A percentile compares a stretch with the other conserved stretches of the same genome.
phyloP scores from a whole-genome alignment of 2,113 vertebrate genomes.

The Salvator merianae region DNA sequence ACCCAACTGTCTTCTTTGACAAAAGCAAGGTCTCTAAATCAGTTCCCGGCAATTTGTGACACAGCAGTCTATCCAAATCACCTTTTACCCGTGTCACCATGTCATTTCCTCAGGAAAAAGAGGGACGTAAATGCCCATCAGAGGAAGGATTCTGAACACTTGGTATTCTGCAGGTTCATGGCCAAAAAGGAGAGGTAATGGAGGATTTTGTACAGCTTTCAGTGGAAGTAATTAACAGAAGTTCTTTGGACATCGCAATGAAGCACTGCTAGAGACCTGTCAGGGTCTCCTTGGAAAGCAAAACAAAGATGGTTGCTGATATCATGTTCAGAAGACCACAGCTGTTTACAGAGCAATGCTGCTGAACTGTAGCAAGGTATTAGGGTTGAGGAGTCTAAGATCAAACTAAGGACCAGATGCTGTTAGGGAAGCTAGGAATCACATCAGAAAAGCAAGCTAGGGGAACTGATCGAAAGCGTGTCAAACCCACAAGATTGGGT shows the following conservation, averaged over 20 bases:
- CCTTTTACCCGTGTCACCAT: constrained; percentile 86
- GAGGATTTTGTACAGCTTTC: constrained; percentile 52
- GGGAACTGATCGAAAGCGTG: no score
- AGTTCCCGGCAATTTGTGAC: constrained; percentile 94
- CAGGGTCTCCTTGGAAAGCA: constrained; percentile 36
- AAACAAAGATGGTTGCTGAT: constrained; percentile 27
- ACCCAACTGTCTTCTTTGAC: constrained; percentile 85
- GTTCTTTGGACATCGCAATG: constrained; percentile 36
- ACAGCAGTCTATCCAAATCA: constrained; percentile 91
- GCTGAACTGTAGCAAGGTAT: neutral
- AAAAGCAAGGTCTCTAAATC: constrained; percentile 87
- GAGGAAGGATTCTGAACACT: constrained; percentile 69
- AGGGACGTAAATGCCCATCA: constrained; percentile 75
- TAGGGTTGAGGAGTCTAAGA: neutral
- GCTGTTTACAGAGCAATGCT: neutral
- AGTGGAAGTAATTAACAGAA: constrained; percentile 60
- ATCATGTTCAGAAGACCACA: neutral
- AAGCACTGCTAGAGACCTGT: constrained; percentile 44
- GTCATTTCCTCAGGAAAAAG: constrained; percentile 82
- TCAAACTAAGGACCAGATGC: neutral
- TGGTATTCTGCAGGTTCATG: constrained; percentile 38
- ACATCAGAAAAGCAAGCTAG: neutral
- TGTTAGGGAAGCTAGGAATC: neutral
- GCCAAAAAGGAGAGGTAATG: constrained; percentile 20
- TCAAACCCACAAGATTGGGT: neutral